Conservation (phyloP, 2,797 vertebrate species). For the Rhinichthys osculus region DNA sequence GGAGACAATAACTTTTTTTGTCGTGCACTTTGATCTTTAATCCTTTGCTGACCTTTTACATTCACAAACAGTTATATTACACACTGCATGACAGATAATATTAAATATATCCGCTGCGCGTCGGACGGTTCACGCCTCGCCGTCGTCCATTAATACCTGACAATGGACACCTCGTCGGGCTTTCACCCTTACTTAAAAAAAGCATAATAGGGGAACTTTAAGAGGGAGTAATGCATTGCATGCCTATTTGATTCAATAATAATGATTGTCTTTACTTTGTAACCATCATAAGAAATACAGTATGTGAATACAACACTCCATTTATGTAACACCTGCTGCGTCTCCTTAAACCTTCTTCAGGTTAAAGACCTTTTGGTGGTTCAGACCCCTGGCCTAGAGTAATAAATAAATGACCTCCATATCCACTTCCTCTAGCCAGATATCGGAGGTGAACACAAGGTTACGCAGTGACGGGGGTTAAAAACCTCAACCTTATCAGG, state of each 20-base stretch:
- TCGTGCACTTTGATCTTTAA: too few species aligned
- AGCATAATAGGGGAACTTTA: not conserved
- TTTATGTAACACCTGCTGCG: not conserved
- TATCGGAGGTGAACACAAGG: not conserved
- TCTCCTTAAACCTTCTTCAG: not conserved
- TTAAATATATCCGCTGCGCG: not conserved
- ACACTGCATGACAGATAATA: not conserved
- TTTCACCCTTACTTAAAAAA: not conserved
- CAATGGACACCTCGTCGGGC: too few species aligned
- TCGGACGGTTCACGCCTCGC: too few species aligned
- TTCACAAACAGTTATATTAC: not conserved
- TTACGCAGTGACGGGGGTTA: not conserved
- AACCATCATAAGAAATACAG: not conserved
- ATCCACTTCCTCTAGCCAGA: slow-evolving; percentile 1
- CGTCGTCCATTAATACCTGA: too few species aligned
- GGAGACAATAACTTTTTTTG: not conserved
- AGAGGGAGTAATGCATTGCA: not conserved
- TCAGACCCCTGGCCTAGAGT: not conserved
- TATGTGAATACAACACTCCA: not conserved
- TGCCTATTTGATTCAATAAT: not conserved
- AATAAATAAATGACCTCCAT: slow-evolving; percentile 4
- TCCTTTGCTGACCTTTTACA: not conserved
- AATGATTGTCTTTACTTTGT: not conserved
- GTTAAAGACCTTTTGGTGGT: too few species aligned
- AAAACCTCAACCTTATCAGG: not conserved